Evolutionary conservation across 2,888 invertebrate species (phyloP), one percentile per base, ranked within the genome.

Genomic region (Eupithecia inturbata): DNA sequence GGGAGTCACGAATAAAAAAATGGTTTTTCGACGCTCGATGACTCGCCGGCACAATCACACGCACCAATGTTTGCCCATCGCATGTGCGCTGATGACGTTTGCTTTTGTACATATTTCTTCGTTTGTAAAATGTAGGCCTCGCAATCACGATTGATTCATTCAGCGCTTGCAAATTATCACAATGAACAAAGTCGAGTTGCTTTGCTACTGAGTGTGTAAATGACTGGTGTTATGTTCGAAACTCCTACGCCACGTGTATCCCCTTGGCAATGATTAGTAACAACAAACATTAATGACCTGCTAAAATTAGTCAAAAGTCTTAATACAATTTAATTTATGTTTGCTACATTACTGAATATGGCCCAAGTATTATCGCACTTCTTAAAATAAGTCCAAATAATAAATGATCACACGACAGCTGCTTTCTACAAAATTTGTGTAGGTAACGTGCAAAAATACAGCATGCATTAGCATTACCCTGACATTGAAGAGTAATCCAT

Each of bases 61-160:
- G 89, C 90, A 86, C 87, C 84, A 85, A 80, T 93, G 88, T 93
- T 93, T 93, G 91, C 85, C 87, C 90, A 87, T 87, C 87, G 87
- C 83, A 72, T 81, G 82, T 86, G 82, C 88, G 84, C 89, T 93
- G 93, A 94, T 93, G 89, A 93, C 92, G 92, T 94, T 92, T 93
- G 87, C 87, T 83, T 88, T 85, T 86, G 87, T 88, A 85, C 87
- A 85, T 87, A 86, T 86, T 85, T 85, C 83, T 85, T 82, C 80
- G 82, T 85, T 84, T 85, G 76, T 75, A 68, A 79, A 78, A 80
- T 78, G 70, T 74, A 67, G 76, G 71, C 74, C 72, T 72, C 76
- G 68, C 73, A 75, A 79, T 78, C 75, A 77, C 70, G 71, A 62
- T 72, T 75, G 70, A 75, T 75, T 71, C 64, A 63, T 69, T 76